Evolutionary conservation across 1,140 invertebrate genomes (phyloP).

Genomic region (Thrips palmi): DNA sequence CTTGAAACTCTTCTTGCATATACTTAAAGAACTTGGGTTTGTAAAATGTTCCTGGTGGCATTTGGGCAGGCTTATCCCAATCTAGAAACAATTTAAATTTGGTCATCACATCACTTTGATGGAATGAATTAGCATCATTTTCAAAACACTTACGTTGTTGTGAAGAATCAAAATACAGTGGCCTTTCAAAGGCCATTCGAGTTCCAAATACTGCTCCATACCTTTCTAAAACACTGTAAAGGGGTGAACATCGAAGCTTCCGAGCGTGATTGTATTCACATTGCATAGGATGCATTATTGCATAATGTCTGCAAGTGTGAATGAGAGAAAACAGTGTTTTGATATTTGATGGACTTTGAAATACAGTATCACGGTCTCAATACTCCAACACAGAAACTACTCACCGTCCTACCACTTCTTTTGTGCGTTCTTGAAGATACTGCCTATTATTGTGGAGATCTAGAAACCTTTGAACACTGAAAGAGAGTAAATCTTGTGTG

Average conservation of each 20-base stretch:
- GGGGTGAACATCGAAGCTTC: slow-evolving; percentile 38
- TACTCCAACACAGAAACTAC: neutral
- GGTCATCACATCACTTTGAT: slow-evolving; percentile 3
- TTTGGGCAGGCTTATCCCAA: slow-evolving; percentile 23
- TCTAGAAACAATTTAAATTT: slow-evolving; percentile 11
- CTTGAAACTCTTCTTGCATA: slow-evolving; percentile 55
- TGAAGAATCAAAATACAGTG: slow-evolving; percentile 38
- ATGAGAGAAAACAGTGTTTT: neutral
- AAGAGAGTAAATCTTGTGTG: slow-evolving; percentile 39
- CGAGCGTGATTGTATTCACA: slow-evolving; percentile 26
- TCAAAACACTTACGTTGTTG: slow-evolving; percentile 23
- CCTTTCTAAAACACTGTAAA: slow-evolving; percentile 55
- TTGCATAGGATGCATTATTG: slow-evolving; percentile 24
- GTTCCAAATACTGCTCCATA: slow-evolving; percentile 63
- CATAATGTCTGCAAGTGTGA: slow-evolving; percentile 26
- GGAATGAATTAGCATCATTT: slow-evolving; percentile 9
- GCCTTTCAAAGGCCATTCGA: slow-evolving; percentile 72
- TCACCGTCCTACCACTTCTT: slow-evolving; percentile 38
- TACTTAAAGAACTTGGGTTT: slow-evolving; percentile 58
- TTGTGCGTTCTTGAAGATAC: slow-evolving; percentile 51
- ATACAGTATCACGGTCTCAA: neutral
- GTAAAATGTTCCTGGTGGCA: slow-evolving; percentile 39
- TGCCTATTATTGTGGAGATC: slow-evolving; percentile 60
- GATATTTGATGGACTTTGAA: neutral
- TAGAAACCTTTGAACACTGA: slow-evolving; percentile 58